Conservation (phyloP, 2,888 invertebrate genomes). For the Galerucella pusilla region DNA sequence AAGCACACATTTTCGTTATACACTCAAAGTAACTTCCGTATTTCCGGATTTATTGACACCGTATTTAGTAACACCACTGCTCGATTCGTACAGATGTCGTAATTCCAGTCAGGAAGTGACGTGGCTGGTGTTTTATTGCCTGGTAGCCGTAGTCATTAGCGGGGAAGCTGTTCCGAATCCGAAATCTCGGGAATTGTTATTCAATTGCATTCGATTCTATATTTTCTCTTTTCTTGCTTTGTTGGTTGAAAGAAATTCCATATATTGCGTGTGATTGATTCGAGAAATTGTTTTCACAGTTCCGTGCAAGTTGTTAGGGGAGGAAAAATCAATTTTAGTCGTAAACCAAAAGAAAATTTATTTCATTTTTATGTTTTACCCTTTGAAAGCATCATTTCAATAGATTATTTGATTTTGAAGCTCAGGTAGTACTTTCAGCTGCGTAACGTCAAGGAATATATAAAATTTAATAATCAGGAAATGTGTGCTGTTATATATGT, state of each 20-base stretch:
- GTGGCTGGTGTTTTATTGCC: slow-evolving; percentile 60
- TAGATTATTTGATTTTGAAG: too few species aligned
- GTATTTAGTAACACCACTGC: slow-evolving; percentile 11
- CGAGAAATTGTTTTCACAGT: slow-evolving; percentile 46
- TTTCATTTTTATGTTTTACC: not conserved
- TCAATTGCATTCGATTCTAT: slow-evolving; percentile 49
- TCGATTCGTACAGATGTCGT: slow-evolving; percentile 45
- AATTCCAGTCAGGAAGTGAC: slow-evolving; percentile 61
- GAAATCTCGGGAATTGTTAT: slow-evolving; percentile 53
- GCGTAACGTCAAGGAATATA: too few species aligned
- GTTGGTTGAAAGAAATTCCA: slow-evolving; percentile 35
- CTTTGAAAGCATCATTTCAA: too few species aligned
- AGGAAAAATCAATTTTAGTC: slow-evolving; percentile 37
- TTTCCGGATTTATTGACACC: not conserved
- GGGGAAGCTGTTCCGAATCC: slow-evolving; percentile 54
- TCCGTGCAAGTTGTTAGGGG: slow-evolving; percentile 28
- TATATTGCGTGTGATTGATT: slow-evolving; percentile 41
- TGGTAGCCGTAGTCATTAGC: slow-evolving; percentile 56
- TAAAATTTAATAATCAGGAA: too few species aligned
- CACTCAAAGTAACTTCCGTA: too few species aligned
- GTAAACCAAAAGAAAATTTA: not conserved
- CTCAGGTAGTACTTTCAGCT: too few species aligned
- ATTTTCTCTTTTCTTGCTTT: slow-evolving; percentile 18
- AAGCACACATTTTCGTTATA: not conserved
- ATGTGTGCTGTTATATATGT: too few species aligned